A percentile compares a stretch with the other conserved stretches of the same genome.
Conservation (phyloP, 2,888 invertebrate species). For the Psylliodes chrysocephalus region DNA sequence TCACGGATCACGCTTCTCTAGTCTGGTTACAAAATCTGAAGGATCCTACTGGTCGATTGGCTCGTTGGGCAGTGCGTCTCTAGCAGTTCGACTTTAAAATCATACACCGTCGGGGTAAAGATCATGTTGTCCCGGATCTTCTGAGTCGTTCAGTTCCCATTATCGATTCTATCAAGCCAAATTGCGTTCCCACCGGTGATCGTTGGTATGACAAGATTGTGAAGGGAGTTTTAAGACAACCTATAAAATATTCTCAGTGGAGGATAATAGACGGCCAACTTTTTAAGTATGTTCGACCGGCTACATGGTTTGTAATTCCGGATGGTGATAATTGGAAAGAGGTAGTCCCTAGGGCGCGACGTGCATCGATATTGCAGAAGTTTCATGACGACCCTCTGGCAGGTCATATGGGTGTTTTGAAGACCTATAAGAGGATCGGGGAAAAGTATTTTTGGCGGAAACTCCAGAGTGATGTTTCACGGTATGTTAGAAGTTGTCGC, state of each 20-base stretch:
- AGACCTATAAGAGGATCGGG: conserved; percentile 37
- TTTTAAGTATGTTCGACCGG: conserved; percentile 36
- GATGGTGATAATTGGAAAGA: conserved; percentile 39
- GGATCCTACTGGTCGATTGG: too few species aligned
- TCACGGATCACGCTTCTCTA: too few species aligned
- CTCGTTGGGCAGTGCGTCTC: too few species aligned
- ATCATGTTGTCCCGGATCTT: too few species aligned
- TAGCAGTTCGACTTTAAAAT: too few species aligned
- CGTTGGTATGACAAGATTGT: not conserved
- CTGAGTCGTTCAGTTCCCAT: not conserved
- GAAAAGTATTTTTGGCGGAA: conserved; percentile 46
- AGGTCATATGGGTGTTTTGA: conserved; percentile 46
- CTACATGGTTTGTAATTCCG: conserved; percentile 25
- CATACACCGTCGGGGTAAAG: too few species aligned
- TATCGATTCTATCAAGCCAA: not conserved
- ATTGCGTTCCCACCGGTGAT: not conserved
- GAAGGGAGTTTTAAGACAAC: conserved; percentile 1
- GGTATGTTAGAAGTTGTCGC: conserved; percentile 37
- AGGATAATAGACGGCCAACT: conserved; percentile 33
- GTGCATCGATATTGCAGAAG: conserved; percentile 11
- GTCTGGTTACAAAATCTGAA: too few species aligned
- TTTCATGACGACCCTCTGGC: conserved; percentile 39
- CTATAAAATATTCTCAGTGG: conserved; percentile 38
- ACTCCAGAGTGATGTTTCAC: conserved; percentile 37
- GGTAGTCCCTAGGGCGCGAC: conserved; percentile 39